Base-by-base conservation (phyloP, 2,113 vertebrate species). In the Hippocampus barbouri region DNA sequence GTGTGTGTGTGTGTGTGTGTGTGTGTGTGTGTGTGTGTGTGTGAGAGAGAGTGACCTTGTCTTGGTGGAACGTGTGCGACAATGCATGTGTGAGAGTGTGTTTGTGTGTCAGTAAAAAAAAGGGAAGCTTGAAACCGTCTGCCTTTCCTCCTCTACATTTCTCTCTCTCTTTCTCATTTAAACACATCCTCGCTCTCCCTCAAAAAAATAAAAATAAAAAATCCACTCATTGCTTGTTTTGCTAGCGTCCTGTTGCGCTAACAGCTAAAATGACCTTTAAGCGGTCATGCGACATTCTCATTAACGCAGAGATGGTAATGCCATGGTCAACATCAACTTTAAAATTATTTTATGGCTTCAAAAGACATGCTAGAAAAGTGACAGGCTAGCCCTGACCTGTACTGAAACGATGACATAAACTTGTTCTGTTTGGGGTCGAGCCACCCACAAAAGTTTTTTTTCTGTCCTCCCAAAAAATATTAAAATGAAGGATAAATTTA, bases 71-170 rank as follows among this genome's bases (percentile, higher is more conserved):
- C 59, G 40, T 66, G 60, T 53, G 59, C 69, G 60, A 14, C 27
- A 30, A 61, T 34, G 27, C 27, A 34, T 34, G 59, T 34, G 27
- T 20, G 34, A 30, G 7, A 30, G 68, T 64, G 59, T 64, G 68
- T 54, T 66, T 63, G 66, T 56, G 53, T 21, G 53, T 11, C 9
- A n/a, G 53, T 2, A 40, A 68, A 64, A 66, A 65, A 77, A 56
- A 51, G 84, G 78, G 85, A 83, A 43, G 79, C 85, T 87, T 87
- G 82, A 87, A 85, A 87, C 85, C 57, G 85, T 85, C 85, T 75
- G 70, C 43, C 34, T 66, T 74, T 68, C 69, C 80, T 77, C 66
- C 70, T 76, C 70, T 68, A 73, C 76, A 75, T 65, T 81, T 68
- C 72, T 79, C 83, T 73, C 76, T 34, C 30, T 54, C 65, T 61